Conservation (phyloP, 2,888 invertebrate species). For the Beris morrisii region DNA sequence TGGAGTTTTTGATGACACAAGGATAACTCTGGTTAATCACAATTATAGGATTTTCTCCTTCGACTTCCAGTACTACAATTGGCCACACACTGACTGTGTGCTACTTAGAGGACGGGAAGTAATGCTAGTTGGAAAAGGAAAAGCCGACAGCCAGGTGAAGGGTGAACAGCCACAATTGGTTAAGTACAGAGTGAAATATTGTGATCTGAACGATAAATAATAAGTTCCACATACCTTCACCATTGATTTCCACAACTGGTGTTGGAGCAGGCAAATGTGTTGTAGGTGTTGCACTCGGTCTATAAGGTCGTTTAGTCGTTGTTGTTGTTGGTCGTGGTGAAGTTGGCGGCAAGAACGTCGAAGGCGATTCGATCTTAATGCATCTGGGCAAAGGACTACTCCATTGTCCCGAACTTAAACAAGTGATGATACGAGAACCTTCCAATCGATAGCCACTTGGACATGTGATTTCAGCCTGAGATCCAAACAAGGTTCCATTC, state of each 20-base stretch:
- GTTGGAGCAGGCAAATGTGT: constrained; percentile 47
- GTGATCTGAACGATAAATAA: neutral
- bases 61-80: no score
- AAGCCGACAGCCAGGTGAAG: no score
- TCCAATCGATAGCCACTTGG: constrained; percentile 67
- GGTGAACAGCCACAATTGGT: no score
- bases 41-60: no score
- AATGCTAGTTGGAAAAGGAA: no score
- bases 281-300: constrained; percentile 52
- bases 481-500: constrained; percentile 69
- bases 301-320: constrained; percentile 47
- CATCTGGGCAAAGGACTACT: constrained; percentile 76
- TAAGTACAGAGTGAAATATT: no score
- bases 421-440: constrained; percentile 69
- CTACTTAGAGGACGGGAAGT: no score
- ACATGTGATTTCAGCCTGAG: constrained; percentile 76
- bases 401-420: constrained; percentile 77
- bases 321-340: constrained; percentile 50
- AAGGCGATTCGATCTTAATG: constrained; percentile 63
- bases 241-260: constrained; percentile 50
- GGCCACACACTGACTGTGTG: no score
- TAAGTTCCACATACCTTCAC: constrained; percentile 45
- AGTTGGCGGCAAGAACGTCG: constrained; percentile 49
- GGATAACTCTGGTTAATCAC: no score
- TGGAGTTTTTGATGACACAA: no score